Conservation (phyloP, 2,797 vertebrate genomes). For the Ceryle rudis region DNA sequence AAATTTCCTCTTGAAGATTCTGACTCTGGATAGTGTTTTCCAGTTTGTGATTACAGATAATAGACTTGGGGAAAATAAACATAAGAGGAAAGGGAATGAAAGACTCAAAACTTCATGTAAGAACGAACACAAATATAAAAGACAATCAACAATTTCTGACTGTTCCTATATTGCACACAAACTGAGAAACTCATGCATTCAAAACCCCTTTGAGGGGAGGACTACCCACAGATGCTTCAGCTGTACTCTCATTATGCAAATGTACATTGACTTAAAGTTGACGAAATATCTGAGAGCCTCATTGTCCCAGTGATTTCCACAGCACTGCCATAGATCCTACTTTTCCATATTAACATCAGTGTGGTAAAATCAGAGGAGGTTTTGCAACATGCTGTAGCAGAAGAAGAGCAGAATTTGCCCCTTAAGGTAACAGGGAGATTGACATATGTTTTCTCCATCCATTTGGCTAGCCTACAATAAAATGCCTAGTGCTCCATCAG, state of each 20-base stretch:
- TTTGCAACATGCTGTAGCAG: neutral
- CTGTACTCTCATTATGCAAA: slow-evolving; percentile 47
- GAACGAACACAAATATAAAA: neutral
- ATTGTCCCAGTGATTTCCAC: neutral
- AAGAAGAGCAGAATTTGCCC: slow-evolving; percentile 27
- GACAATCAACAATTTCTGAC: neutral
- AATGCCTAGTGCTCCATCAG: slow-evolving; percentile 44
- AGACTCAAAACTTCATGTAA: neutral
- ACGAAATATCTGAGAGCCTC: neutral
- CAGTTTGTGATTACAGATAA: neutral
- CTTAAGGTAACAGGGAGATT: slow-evolving; percentile 35
- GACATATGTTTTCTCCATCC: slow-evolving; percentile 54
- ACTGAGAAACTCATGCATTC: neutral
- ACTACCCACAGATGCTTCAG: slow-evolving; percentile 11
- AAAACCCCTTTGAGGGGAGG: neutral
- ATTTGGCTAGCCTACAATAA: slow-evolving; percentile 50
- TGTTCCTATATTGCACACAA: neutral
- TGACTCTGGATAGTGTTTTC: neutral
- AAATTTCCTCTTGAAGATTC: neutral
- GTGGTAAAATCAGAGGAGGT: neutral
- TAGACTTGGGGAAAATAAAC: neutral
- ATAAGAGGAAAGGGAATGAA: neutral
- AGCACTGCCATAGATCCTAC: neutral
- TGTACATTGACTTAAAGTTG: slow-evolving; percentile 16
- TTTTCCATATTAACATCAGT: neutral